phyloP scores from a whole-genome alignment of 2,888 invertebrate species.

The Chalcosyrphus nemorum region DNA sequence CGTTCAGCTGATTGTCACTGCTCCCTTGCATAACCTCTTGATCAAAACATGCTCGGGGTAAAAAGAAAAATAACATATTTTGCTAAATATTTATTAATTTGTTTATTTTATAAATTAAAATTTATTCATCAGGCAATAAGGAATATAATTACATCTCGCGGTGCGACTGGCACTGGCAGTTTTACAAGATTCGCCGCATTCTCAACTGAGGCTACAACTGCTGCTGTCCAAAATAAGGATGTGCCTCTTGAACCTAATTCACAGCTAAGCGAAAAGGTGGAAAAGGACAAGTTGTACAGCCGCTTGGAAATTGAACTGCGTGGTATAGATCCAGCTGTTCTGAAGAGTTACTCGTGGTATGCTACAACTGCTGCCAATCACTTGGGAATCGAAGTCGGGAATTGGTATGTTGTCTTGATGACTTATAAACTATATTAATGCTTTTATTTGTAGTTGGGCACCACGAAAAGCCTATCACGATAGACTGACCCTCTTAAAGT shows the following conservation, averaged over 20 bases:
- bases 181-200: not conserved
- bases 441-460: slow-evolving; percentile 86
- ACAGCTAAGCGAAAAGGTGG: slow-evolving; percentile 22
- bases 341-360: slow-evolving; percentile 94
- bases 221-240: not conserved
- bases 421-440: slow-evolving; percentile 2
- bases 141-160: slow-evolving; percentile 7
- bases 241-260: not conserved
- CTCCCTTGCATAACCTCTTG: slow-evolving; percentile 43
- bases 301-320: slow-evolving; percentile 92
- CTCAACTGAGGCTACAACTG: not conserved
- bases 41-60: slow-evolving; percentile 43
- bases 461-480: slow-evolving; percentile 88
- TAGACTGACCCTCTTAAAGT: slow-evolving; percentile 91
- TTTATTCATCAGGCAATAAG: slow-evolving; percentile 6
- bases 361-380: slow-evolving; percentile 90
- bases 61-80: not conserved
- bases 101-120: not conserved
- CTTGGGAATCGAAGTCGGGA: slow-evolving; percentile 89
- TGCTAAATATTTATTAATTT: not conserved
- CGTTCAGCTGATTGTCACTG: slow-evolving; percentile 7
- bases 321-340: slow-evolving; percentile 93
- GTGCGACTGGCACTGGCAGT: not conserved
- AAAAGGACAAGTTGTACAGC: slow-evolving; percentile 90
- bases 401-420: slow-evolving; percentile 83